Evolutionary conservation across 1,140 invertebrate genomes (phyloP), one percentile per base, ranked within the genome.

Genomic region (Acromyrmex heyeri): DNA sequence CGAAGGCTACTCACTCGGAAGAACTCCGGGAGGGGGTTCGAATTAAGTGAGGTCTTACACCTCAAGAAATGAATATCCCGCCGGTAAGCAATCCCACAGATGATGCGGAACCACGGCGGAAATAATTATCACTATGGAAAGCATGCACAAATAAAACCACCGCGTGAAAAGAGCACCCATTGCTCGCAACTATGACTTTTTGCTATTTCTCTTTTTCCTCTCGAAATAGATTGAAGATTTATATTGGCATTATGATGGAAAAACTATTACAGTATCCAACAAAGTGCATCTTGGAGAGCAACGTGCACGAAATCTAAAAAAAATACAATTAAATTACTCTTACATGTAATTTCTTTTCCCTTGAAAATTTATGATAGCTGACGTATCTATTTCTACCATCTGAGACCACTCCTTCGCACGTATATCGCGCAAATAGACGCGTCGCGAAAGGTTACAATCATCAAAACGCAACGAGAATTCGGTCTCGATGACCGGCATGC

Each of bases 401-500:
- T 53, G 12, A 5, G 12, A n/a, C 24, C 76, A 30, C 61, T 38
- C 55, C 73, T 59, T 65, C n/a, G 14, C 38, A 38, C 24, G 59
- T 64, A 50, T 27, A 21, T 70, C 50, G 50, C 65, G 65, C 53
- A 6, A 62, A 38, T 4, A 14, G 24, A 73, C 30, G 69, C 30
- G 55, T 73, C 79, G 8, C 57, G 61, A 73, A 73, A 83, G 55
- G 55, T 83, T 30, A 38, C 79, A 30, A 50, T 53, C 73, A 2
- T 64, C 82, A 38, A 83, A 48, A 65, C n/a, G 82, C 82, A 77
- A 65, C 21, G 73, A 78, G 82, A 86, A 87, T 85, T 85, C 55
- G 38, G 70, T 92, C 81, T 86, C 83, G 92, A 92, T 91, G 90
- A 92, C 91, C 90, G 86, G 90, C 83, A 91, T 91, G 93, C 88